Conservation (phyloP, 2,797 vertebrate species). For the Onychomys arenicola region DNA sequence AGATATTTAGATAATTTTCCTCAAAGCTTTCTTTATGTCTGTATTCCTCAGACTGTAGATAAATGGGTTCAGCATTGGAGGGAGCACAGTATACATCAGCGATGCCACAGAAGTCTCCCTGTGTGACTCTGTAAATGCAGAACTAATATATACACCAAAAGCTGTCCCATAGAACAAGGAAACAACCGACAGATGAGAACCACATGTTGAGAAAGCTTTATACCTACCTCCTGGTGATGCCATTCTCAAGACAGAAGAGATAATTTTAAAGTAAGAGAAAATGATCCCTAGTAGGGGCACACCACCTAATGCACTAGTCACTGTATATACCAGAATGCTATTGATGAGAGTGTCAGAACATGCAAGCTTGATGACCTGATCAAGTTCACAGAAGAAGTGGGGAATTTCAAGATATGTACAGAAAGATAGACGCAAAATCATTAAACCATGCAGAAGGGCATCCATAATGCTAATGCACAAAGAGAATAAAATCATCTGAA, state of each 20-base stretch:
- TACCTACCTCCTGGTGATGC: background rate
- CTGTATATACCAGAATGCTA: background rate
- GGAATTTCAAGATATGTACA: slow-evolving; percentile 26
- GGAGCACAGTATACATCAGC: slow-evolving; percentile 63
- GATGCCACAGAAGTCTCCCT: slow-evolving; percentile 49
- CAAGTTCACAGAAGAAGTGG: slow-evolving; percentile 69
- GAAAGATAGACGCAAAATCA: slow-evolving; percentile 34
- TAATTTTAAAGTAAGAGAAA: slow-evolving; percentile 76
- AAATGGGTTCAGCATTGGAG: slow-evolving; percentile 78
- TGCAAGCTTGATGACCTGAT: slow-evolving; percentile 55
- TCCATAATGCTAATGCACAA: background rate
- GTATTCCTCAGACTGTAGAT: slow-evolving; percentile 80
- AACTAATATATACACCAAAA: slow-evolving; percentile 38
- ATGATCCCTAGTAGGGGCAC: slow-evolving; percentile 55
- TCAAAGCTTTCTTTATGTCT: slow-evolving; percentile 69
- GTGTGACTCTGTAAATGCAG: background rate
- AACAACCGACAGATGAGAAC: slow-evolving; percentile 66
- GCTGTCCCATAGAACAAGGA: slow-evolving; percentile 28
- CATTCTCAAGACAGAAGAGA: slow-evolving; percentile 66
- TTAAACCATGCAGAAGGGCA: background rate
- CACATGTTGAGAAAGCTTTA: slow-evolving; percentile 80
- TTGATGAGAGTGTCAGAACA: slow-evolving; percentile 60
- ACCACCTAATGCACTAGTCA: background rate
- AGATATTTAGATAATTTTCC: background rate
- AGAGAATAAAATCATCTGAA: background rate